A percentile compares a stretch with the other conserved stretches of the same genome.
Evolutionary conservation across 2,888 invertebrate genomes (phyloP).

Genomic region (Scaptodrosophila latifasciaeformis): DNA sequence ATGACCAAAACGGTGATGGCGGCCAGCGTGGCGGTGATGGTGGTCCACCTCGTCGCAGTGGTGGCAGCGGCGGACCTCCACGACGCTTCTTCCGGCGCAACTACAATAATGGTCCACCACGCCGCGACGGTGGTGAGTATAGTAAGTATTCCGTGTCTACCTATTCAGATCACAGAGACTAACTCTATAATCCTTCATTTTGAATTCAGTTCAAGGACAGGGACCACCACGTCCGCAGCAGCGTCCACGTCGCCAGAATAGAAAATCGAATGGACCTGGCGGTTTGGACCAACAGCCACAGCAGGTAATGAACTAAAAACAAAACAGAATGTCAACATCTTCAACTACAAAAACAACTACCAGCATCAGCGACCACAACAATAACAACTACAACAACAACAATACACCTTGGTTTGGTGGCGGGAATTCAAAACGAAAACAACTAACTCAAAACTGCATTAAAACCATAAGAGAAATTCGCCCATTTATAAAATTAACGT

Average conservation of each 20-base stretch:
- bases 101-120: constrained; percentile 75
- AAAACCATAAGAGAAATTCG: constrained; percentile 29
- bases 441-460: constrained; percentile 40
- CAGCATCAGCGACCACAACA: constrained; percentile 18
- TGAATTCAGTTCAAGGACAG: constrained; percentile 43
- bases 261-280: constrained; percentile 70
- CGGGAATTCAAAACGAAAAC: constrained; percentile 32
- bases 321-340: constrained; percentile 33
- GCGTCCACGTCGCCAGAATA: constrained; percentile 71
- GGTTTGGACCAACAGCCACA: constrained; percentile 71
- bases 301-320: constrained; percentile 73
- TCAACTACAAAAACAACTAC: constrained; percentile 32
- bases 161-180: no score
- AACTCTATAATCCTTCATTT: no score
- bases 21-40: constrained; percentile 69
- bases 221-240: constrained; percentile 76
- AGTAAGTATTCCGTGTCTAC: constrained; percentile 54
- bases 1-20: constrained; percentile 76
- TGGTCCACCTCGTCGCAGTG: constrained; percentile 31
- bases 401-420: constrained; percentile 48
- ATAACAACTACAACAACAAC: constrained; percentile 15
- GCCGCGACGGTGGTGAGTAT: constrained; percentile 69
- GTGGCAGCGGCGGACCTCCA: constrained; percentile 74
- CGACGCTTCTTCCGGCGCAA: constrained; percentile 85
- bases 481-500: neutral